Evolutionary conservation across 2,888 invertebrate genomes (phyloP).

Genomic region (Trichopria drosophilae): DNA sequence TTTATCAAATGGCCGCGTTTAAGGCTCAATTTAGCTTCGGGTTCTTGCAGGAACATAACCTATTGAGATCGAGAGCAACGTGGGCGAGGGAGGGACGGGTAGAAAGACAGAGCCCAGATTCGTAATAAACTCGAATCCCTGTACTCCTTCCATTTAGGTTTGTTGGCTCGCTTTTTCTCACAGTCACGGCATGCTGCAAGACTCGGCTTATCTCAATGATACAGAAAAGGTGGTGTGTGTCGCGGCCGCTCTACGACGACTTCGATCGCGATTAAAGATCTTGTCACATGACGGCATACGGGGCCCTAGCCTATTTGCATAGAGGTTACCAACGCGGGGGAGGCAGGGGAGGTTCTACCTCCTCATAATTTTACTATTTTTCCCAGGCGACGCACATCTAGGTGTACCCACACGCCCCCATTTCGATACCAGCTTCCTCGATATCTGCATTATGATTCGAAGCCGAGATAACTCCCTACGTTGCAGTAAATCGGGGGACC

Average conservation of each 20-base stretch:
- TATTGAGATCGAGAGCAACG: no score
- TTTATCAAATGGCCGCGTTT: no score
- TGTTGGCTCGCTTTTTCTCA: slow-evolving; percentile 28
- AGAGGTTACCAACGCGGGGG: slow-evolving; percentile 34
- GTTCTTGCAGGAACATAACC: no score
- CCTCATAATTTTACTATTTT: slow-evolving; percentile 42
- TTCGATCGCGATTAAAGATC: slow-evolving; percentile 57
- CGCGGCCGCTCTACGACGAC: slow-evolving; percentile 33
- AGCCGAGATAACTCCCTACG: slow-evolving; percentile 38
- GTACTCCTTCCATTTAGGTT: slow-evolving; percentile 28
- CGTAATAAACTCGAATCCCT: slow-evolving; percentile 15
- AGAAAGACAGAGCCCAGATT: slow-evolving; percentile 9
- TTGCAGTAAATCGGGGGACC: no score
- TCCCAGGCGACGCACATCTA: slow-evolving; percentile 30
- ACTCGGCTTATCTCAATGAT: slow-evolving; percentile 47
- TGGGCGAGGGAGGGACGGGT: no score
- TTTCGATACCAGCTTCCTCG: slow-evolving; percentile 17
- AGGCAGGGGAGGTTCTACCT: slow-evolving; percentile 25
- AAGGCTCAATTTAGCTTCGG: no score
- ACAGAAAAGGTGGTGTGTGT: slow-evolving; percentile 51
- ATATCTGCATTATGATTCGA: slow-evolving; percentile 42
- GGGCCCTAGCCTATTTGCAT: slow-evolving; percentile 45
- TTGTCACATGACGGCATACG: slow-evolving; percentile 51
- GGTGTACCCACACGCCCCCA: slow-evolving; percentile 24
- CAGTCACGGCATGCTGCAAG: slow-evolving; percentile 16